These are phyloP conservation scores for Gisinianus flammeolus DNA, from an alignment of 2,888 invertebrate species.

Conservation along the genomic window DNA sequence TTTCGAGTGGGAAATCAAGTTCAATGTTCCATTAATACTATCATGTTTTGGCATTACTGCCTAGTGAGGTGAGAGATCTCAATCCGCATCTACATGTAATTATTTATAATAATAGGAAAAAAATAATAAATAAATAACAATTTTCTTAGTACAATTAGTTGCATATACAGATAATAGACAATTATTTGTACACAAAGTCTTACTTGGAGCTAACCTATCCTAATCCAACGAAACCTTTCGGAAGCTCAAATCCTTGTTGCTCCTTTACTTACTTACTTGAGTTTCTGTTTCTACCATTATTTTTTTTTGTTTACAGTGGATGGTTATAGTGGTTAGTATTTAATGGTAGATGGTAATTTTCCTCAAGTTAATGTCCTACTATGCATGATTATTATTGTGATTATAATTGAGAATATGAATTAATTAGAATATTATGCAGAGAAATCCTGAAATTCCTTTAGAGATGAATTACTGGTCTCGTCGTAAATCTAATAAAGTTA, in stretches of 20 bases:
- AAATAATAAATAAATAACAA: not conserved
- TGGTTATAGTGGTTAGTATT: no score
- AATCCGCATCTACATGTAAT: not conserved
- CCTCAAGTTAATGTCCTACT: no score
- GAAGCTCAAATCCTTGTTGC: no score
- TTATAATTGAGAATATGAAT: not conserved
- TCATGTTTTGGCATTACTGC: not conserved
- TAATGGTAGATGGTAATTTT: no score
- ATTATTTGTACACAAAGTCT: no score
- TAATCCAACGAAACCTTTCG: no score
- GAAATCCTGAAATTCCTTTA: not conserved
- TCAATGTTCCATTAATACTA: conserved; percentile 5
- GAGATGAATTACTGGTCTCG: not conserved
- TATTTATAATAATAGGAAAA: not conserved
- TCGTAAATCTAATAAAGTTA: conserved; percentile 2
- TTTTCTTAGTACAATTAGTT: not conserved
- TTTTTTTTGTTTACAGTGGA: no score
- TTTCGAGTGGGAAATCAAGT: no score
- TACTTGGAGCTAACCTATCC: no score
- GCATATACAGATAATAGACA: no score
- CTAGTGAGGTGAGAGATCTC: not conserved
- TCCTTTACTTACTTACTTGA: no score
- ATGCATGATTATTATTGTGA: not conserved
- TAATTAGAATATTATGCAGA: not conserved
- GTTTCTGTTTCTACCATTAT: no score